phyloP scores from a whole-genome alignment of 2,113 vertebrate genomes.

The Redunca redunca region DNA sequence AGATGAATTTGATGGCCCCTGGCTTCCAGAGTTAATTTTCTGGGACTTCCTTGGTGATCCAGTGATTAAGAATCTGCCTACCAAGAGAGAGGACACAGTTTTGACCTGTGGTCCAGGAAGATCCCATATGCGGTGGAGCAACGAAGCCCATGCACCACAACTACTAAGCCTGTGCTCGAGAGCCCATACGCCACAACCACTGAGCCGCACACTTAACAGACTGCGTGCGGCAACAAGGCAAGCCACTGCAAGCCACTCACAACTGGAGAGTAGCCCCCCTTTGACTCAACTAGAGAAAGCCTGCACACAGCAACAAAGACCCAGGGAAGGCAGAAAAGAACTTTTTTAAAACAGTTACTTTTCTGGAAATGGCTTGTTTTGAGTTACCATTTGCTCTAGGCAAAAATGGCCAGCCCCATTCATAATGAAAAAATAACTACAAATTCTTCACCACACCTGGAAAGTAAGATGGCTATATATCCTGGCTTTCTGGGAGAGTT shows the following conservation, averaged over 20 bases:
- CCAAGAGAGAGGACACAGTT: not conserved
- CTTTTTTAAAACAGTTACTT: not conserved
- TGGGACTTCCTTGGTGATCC: not conserved
- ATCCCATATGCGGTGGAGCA: not conserved
- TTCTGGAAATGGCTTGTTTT: not conserved
- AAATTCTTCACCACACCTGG: not conserved
- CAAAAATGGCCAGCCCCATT: not conserved
- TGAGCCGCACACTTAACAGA: not conserved
- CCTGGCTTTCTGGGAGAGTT: not conserved
- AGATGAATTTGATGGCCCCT: not conserved
- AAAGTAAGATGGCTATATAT: not conserved
- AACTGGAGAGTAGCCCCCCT: not conserved
- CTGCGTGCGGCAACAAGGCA: not conserved
- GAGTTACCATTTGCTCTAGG: not conserved
- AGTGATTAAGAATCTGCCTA: not conserved
- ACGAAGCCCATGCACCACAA: not conserved
- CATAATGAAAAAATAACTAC: conserved; percentile 4
- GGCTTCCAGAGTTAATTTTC: not conserved
- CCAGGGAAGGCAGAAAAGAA: not conserved
- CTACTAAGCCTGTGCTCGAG: not conserved
- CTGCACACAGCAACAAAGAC: not conserved
- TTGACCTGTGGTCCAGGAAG: not conserved
- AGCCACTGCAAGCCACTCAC: not conserved
- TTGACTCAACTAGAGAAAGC: not conserved
- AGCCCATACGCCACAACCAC: accelerated